Evolutionary conservation across 2,113 vertebrate species (phyloP).

Genomic region (Poicephalus gulielmi): DNA sequence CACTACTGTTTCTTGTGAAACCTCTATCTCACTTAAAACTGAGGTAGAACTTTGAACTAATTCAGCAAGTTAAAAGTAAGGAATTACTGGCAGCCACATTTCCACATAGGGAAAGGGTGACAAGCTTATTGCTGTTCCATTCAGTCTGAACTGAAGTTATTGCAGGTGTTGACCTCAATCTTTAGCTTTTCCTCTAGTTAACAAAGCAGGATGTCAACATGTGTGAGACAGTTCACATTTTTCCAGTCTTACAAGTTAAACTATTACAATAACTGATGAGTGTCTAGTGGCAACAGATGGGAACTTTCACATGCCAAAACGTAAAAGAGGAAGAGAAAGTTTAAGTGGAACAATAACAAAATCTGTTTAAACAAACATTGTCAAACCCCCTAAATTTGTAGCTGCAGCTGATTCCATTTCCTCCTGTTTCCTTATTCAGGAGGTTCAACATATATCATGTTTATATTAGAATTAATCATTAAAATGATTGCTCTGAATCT

Average conservation of each 20-base stretch:
- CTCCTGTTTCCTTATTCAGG: slow-evolving; percentile 8
- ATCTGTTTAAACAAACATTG: slow-evolving; percentile 57
- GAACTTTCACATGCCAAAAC: slow-evolving; percentile 51
- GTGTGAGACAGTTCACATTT: slow-evolving; percentile 23
- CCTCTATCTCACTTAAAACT: neutral
- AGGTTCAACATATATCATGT: neutral
- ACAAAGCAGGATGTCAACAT: slow-evolving; percentile 60
- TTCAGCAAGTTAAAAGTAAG: neutral
- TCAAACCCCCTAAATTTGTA: slow-evolving; percentile 19
- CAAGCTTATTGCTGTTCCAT: neutral
- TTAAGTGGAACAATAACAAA: slow-evolving; percentile 61
- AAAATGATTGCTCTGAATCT: neutral
- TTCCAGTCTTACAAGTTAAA: slow-evolving; percentile 64
- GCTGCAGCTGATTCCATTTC: slow-evolving; percentile 52
- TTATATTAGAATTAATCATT: neutral
- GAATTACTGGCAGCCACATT: neutral
- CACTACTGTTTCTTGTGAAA: neutral
- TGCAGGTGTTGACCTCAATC: slow-evolving; percentile 36
- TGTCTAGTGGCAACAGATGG: slow-evolving; percentile 66
- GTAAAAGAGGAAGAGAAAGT: slow-evolving; percentile 64
- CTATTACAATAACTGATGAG: slow-evolving; percentile 31
- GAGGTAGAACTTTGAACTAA: neutral
- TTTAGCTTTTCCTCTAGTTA: slow-evolving; percentile 25
- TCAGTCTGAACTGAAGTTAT: slow-evolving; percentile 4
- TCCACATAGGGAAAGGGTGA: neutral